Evolutionary conservation across 1,140 invertebrate genomes (phyloP), one percentile per base, ranked within the genome.

Genomic region (Euura saliciscinereae): DNA sequence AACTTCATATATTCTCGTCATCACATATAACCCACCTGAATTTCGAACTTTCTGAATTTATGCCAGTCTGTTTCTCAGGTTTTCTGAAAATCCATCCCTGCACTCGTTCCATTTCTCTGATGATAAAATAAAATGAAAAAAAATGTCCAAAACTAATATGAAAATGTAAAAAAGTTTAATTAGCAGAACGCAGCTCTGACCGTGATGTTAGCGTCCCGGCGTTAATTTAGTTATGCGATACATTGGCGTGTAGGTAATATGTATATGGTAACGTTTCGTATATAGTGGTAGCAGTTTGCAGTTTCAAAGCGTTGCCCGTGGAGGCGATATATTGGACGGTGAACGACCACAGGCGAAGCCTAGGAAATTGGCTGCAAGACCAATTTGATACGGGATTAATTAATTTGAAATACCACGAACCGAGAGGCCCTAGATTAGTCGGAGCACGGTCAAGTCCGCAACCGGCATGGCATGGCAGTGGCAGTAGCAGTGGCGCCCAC

Each of bases 351-450:
- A 76, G 69, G 71, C 73, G 66, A 67, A 42, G 66, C 13, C 66
- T 67, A 67, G 28, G 79, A 77, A 82, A 83, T 81, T 82, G 79
- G 79, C 80, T 77, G 73, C 77, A 74, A 80, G 78, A 76, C 79
- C 79, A 78, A 82, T 77, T 82, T 78, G 76, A 80, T 78, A 77
- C 74, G 69, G 75, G 76, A 83, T 83, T 82, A 82, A 83, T 83
- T 82, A 83, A 83, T 83, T 81, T 78, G 82, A 79, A 81, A 82
- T 80, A 80, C 74, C 78, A 65, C 75, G 75, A 77, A 77, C 76
- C 78, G 76, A 77, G 51, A 59, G 51, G 79, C 77, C 73, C 75
- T 77, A 79, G 77, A 81, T 82, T 79, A 82, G 74, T 76, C 74
- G 72, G 44, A 43, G 13, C 70, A 44, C 51, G 71, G 74, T 75